Conservation (phyloP, 2,888 invertebrate species). For the Bedellia somnulentella region DNA sequence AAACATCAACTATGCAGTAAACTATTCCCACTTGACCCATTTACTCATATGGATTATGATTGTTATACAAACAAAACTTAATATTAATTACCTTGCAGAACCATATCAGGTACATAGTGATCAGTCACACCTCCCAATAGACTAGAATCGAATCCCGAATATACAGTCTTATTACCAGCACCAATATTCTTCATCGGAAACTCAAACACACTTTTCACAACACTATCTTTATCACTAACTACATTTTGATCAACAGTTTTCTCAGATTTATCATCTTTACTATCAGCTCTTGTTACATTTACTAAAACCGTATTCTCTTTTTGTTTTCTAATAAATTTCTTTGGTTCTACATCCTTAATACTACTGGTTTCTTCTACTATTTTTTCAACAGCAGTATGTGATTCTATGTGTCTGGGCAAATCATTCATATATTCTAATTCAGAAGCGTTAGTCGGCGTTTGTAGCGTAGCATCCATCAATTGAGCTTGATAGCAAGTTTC, state of each 20-base stretch:
- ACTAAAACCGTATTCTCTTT: slow-evolving; percentile 48
- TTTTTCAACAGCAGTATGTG: slow-evolving; percentile 37
- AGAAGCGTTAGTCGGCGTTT: slow-evolving; percentile 79
- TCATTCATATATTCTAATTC: slow-evolving; percentile 64
- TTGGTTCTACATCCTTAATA: slow-evolving; percentile 25
- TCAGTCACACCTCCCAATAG: slow-evolving; percentile 65
- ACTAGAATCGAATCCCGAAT: slow-evolving; percentile 62
- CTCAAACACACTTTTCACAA: slow-evolving; percentile 59
- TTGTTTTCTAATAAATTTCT: slow-evolving; percentile 40
- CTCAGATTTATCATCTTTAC: slow-evolving; percentile 13
- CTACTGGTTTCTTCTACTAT: slow-evolving; percentile 18
- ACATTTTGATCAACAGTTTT: slow-evolving; percentile 12
- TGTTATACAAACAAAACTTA: no score
- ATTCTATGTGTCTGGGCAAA: slow-evolving; percentile 34
- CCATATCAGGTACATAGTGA: slow-evolving; percentile 74
- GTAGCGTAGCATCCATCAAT: slow-evolving; percentile 61
- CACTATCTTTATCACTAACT: slow-evolving; percentile 13
- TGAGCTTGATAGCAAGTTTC: slow-evolving; percentile 56
- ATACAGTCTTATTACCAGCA: no score
- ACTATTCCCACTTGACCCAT: no score
- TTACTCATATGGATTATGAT: no score
- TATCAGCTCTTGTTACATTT: slow-evolving; percentile 18
- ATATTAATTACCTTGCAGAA: slow-evolving; percentile 64
- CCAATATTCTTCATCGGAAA: slow-evolving; percentile 65
- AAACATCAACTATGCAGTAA: no score